Evolutionary conservation across 2,888 invertebrate genomes (phyloP), one percentile per base, ranked within the genome.

Genomic region (Stenotaenia linearis): DNA sequence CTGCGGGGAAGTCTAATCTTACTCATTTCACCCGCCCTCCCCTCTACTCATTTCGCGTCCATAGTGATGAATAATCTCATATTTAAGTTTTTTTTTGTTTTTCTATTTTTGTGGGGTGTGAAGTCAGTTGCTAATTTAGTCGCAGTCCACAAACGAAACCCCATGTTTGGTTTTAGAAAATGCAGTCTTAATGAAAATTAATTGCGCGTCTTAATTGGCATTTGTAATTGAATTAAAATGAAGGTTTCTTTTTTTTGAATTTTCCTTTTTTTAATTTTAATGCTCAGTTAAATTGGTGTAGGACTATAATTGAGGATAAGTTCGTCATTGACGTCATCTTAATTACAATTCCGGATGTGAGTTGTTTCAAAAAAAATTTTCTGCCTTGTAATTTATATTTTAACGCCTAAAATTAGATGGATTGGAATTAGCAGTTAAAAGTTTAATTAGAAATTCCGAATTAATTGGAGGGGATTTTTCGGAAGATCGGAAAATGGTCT

Each of bases 301-400:
- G 6, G 61, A 23, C 7, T 61, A 25, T 25, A 61, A 61, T 61
- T 61, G 25, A 45, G 45, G 45, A 45, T 45, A 28, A 61, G 61
- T 61, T 61, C 61, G 25, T 61, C 28, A 61, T 61, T 61, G 61
- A 61, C 61, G 61, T 61, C 61, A 61, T 61, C 61, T 61, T 61
- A 61, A 61, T 61, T 61, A 61, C 28, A 25, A 61, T 61, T 61
- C 61, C 23, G 61, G 61, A 61, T 61, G 25, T 61, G 25, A 3
- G 7, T 61, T 61, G 23, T 61, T 61, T 61, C 7, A 25, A 9
- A 2, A 12, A 9, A 21, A 21, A 21, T 56, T 56, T 56, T 56
- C 5, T 21, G 21, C 7, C 12, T 2, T 21, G 21, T 21, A 23
- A 56, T 9, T 21, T 56, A 21, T 56, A 21, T 21, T 56, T 18